Percentiles rank a stretch among this genome's conserved stretches.
These are phyloP conservation scores for Intellagama lesueurii DNA, from an alignment of 2,797 vertebrate genomes.

Conservation along the genomic window DNA sequence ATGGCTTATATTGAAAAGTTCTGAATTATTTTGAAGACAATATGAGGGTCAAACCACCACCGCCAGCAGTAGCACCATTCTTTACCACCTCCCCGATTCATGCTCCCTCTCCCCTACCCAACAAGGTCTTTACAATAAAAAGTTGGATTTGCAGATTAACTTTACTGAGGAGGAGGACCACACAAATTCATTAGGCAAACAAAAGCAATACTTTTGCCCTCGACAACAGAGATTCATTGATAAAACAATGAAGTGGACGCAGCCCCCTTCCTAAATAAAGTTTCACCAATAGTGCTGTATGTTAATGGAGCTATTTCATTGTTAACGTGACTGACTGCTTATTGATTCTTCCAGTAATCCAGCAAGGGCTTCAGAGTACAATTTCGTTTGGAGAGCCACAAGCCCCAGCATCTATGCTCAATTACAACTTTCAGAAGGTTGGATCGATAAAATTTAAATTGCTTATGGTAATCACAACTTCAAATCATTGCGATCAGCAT, in stretches of 20 bases:
- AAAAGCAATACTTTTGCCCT: conserved; percentile 78
- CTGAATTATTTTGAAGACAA: conserved; percentile 65
- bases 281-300: conserved; percentile 82
- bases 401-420: conserved; percentile 87
- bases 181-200: conserved; percentile 77
- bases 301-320: conserved; percentile 93
- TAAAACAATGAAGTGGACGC: conserved; percentile 82
- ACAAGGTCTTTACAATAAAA: conserved; percentile 38
- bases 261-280: conserved; percentile 87
- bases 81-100: not conserved
- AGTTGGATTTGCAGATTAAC: conserved; percentile 69
- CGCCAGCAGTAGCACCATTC: not conserved
- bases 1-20: conserved; percentile 58
- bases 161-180: conserved; percentile 60
- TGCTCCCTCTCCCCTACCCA: too few relatives aligned
- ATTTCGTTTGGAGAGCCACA: conserved; percentile 84
- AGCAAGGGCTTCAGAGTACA: conserved; percentile 82
- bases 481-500: conserved; percentile 93
- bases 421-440: conserved; percentile 90
- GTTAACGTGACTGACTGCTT: conserved; percentile 89
- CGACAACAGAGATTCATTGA: conserved; percentile 81
- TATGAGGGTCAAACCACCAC: not conserved
- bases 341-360: conserved; percentile 86
- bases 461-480: conserved; percentile 96
- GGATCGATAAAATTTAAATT: conserved; percentile 99